Conservation (phyloP, 2,888 invertebrate genomes). For the Drosophila algonquin region DNA sequence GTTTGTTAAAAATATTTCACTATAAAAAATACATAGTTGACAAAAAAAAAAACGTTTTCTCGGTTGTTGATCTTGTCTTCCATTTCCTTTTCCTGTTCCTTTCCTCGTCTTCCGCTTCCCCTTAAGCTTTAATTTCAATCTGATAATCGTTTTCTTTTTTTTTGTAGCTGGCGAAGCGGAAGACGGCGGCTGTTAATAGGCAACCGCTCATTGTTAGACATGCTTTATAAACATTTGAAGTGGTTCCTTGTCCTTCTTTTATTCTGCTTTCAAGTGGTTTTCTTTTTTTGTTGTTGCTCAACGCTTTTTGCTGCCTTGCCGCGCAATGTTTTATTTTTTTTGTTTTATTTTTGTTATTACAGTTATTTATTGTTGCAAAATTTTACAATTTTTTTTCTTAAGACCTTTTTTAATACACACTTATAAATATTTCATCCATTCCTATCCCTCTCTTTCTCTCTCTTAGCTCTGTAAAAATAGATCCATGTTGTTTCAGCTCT, state of each 20-base stretch:
- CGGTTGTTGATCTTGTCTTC: slow-evolving; percentile 35
- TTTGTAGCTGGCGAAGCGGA: slow-evolving; percentile 29
- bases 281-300: slow-evolving; percentile 53
- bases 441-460: slow-evolving; percentile 13
- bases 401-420: slow-evolving; percentile 48
- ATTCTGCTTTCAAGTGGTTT: slow-evolving; percentile 50
- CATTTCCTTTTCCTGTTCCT: slow-evolving; percentile 2
- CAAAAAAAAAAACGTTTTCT: slow-evolving; percentile 69
- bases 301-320: slow-evolving; percentile 45
- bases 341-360: slow-evolving; percentile 41
- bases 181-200: slow-evolving; percentile 30
- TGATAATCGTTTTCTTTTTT: slow-evolving; percentile 22
- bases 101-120: slow-evolving; percentile 13
- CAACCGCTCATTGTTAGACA: slow-evolving; percentile 56
- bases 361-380: slow-evolving; percentile 50
- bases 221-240: slow-evolving; percentile 64
- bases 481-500: slow-evolving; percentile 66
- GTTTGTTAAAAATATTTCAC: slow-evolving; percentile 68
- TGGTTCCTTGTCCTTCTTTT: slow-evolving; percentile 67
- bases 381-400: slow-evolving; percentile 60
- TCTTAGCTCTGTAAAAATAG: slow-evolving; percentile 80
- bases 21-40: slow-evolving; percentile 75
- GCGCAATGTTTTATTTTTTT: slow-evolving; percentile 33
- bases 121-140: background rate
- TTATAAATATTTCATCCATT: slow-evolving; percentile 70